Evolutionary conservation across 2,113 vertebrate species (phyloP).

Genomic region (Eulemur rufifrons): DNA sequence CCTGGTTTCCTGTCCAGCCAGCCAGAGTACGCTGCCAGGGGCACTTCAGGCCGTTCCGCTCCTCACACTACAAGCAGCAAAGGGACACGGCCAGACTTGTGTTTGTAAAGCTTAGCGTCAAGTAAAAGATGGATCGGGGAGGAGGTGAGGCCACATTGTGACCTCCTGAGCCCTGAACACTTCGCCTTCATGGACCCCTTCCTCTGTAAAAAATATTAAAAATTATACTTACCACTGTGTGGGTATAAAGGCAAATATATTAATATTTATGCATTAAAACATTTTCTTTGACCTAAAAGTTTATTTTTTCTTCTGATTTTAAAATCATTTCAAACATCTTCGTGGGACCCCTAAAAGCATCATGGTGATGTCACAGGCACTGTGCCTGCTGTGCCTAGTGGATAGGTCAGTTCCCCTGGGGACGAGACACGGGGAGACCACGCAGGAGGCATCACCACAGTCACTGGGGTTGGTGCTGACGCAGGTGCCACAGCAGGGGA

Average conservation of each 20-base stretch:
- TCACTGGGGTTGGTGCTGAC: background rate
- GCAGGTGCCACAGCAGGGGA: background rate
- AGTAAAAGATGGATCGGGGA: background rate
- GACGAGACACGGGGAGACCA: background rate
- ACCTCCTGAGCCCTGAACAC: background rate
- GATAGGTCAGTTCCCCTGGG: background rate
- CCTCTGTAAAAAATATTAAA: background rate
- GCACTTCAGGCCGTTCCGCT: background rate
- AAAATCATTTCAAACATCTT: background rate
- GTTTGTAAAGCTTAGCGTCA: background rate
- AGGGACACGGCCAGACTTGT: background rate
- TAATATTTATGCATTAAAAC: background rate
- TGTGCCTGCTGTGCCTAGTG: background rate
- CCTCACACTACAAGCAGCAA: background rate
- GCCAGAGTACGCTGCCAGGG: too few species aligned
- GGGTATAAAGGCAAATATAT: background rate
- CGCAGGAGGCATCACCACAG: conserved; percentile 28
- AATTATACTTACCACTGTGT: background rate
- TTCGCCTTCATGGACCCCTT: background rate
- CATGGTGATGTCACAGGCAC: background rate
- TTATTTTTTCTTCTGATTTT: background rate
- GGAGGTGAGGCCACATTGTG: accelerated
- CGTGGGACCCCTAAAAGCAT: background rate
- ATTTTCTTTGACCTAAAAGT: background rate
- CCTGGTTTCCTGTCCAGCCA: background rate